phyloP scores from a whole-genome alignment of 2,888 invertebrate genomes.

The Callinectes sapidus region DNA sequence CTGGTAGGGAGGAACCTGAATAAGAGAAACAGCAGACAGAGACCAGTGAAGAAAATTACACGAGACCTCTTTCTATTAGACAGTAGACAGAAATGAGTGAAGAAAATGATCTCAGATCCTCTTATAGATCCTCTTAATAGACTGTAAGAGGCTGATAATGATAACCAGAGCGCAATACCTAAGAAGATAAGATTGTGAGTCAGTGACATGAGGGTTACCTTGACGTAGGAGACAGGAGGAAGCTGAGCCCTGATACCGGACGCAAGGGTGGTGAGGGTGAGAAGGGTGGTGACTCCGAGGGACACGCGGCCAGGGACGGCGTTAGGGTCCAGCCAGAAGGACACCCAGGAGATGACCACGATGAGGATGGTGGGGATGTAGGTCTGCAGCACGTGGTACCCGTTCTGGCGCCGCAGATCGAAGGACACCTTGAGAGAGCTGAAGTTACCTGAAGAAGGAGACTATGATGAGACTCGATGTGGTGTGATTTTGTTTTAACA shows the following conservation, averaged over 20 bases:
- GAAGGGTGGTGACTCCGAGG: conserved; percentile 69
- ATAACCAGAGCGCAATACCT: no score
- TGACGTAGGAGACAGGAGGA: conserved; percentile 71
- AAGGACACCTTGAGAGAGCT: conserved; percentile 68
- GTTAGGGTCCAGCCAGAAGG: conserved; percentile 73
- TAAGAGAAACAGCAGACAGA: no score
- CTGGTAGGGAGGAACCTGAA: no score
- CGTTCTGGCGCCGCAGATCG: conserved; percentile 70
- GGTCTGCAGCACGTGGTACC: conserved; percentile 73
- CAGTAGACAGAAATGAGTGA: no score
- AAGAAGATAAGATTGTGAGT: not conserved
- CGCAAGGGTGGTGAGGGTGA: conserved; percentile 71
- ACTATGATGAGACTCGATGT: not conserved
- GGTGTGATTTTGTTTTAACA: not conserved
- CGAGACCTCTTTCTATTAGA: no score
- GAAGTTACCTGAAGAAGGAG: conserved; percentile 68
- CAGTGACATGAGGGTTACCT: conserved; percentile 42
- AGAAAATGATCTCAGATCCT: no score
- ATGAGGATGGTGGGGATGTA: conserved; percentile 73
- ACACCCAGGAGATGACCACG: conserved; percentile 73
- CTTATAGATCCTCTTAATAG: no score
- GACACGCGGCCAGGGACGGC: conserved; percentile 71
- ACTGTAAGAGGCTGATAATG: no score
- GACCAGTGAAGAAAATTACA: no score
- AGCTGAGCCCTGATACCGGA: conserved; percentile 66